These are phyloP conservation scores for Microcebus griseorufus DNA, from an alignment of 2,113 vertebrate species.

Conservation along the genomic window DNA sequence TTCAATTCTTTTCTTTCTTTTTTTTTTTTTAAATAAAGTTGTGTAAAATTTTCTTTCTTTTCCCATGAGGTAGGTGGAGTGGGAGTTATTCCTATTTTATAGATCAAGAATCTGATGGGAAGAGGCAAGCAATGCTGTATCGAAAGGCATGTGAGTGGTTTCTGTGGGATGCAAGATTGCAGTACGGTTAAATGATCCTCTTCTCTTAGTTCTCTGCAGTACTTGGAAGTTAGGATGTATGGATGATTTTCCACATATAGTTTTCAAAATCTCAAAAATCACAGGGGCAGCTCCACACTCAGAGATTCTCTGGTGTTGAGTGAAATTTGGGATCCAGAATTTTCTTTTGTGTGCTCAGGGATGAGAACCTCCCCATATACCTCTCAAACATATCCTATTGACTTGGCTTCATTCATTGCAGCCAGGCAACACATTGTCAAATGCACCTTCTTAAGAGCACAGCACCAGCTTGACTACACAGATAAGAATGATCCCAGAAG, in stretches of 20 bases:
- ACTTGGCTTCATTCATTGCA: constrained; percentile 41
- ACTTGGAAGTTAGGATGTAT: not conserved
- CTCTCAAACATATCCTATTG: not conserved
- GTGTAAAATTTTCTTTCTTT: not conserved
- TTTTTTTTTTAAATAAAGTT: not conserved
- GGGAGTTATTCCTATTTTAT: not conserved
- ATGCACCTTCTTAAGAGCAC: constrained; percentile 51
- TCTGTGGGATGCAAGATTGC: not conserved
- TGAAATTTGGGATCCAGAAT: not conserved
- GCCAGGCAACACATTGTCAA: constrained; percentile 43
- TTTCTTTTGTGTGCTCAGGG: not conserved
- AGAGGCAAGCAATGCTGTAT: not conserved
- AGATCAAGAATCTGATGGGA: not conserved
- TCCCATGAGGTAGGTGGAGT: not conserved
- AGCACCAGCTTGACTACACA: constrained; percentile 3
- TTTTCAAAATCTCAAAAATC: constrained; percentile 15
- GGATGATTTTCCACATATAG: not conserved
- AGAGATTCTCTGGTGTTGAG: not conserved
- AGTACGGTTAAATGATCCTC: not conserved
- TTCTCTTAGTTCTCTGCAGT: not conserved
- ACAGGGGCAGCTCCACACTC: not conserved
- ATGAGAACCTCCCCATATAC: not conserved
- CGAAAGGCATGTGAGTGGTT: not conserved
- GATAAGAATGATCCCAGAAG: constrained; percentile 66
- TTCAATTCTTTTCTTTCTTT: not conserved